phyloP scores from a whole-genome alignment of 2,797 vertebrate species.

The Oreonectes daqikongensis region DNA sequence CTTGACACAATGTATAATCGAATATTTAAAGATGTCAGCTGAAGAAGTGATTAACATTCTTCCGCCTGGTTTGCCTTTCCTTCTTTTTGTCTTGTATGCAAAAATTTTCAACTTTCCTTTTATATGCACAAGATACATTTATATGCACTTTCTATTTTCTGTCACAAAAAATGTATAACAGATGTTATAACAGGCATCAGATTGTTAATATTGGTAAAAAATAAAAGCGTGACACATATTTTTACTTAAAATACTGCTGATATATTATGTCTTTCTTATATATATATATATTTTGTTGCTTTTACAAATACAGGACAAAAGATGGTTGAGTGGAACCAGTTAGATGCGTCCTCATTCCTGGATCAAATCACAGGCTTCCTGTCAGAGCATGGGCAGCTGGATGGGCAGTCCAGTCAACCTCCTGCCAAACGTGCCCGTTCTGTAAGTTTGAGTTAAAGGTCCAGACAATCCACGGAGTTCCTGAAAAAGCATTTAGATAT shows the following conservation, averaged over 20 bases:
- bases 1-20: neutral
- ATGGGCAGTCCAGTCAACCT: slow-evolving; percentile 91
- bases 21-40: neutral
- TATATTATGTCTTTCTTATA: neutral
- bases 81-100: neutral
- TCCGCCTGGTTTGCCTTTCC: neutral
- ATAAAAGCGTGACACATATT: neutral
- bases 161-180: no score
- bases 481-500: neutral
- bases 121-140: no score
- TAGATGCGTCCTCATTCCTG: slow-evolving; percentile 94
- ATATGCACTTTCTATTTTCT: no score
- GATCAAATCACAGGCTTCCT: slow-evolving; percentile 96
- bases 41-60: neutral
- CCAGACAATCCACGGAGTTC: neutral
- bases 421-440: slow-evolving; percentile 94
- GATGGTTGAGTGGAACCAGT: slow-evolving; percentile 97
- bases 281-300: slow-evolving; percentile 3
- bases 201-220: no score
- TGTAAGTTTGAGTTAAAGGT: slow-evolving; percentile 70
- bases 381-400: slow-evolving; percentile 94
- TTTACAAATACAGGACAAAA: slow-evolving; percentile 85
- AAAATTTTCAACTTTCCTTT: no score
- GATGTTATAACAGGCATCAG: no score
- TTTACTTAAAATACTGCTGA: neutral